These are phyloP conservation scores for Parazoanthus darwini DNA, from an alignment of 92 coral and sea anemone genomes.

Conservation along the genomic window DNA sequence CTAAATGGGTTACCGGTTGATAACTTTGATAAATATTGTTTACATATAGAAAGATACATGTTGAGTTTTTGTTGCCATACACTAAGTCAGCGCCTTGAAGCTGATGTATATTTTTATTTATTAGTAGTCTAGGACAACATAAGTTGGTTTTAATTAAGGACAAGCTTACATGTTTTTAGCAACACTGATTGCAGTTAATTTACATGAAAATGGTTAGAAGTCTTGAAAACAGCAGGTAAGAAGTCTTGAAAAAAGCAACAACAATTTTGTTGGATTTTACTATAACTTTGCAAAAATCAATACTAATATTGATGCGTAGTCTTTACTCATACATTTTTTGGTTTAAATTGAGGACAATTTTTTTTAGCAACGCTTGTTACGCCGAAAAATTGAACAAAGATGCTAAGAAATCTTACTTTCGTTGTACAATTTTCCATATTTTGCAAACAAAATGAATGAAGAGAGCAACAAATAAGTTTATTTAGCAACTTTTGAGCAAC, in stretches of 20 bases:
- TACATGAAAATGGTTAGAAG: conserved; percentile 47
- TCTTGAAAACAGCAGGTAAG: conserved; percentile 45
- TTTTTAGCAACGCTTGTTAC: neutral
- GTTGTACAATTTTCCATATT: too few species aligned
- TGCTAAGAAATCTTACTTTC: too few species aligned
- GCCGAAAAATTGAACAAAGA: too few species aligned
- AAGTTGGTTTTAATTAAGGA: conserved; percentile 38
- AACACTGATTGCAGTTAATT: conserved; percentile 48
- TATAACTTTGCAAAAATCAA: conserved; percentile 41
- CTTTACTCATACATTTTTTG: conserved; percentile 15
- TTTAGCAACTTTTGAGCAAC: too few species aligned
- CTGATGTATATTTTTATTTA: conserved; percentile 39
- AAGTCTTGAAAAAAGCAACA: conserved; percentile 46
- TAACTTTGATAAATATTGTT: conserved; percentile 29
- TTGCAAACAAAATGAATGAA: too few species aligned
- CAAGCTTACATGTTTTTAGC: conserved; percentile 42
- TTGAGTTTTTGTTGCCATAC: conserved; percentile 20
- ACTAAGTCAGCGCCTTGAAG: conserved; percentile 44
- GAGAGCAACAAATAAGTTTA: too few species aligned
- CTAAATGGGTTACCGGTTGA: conserved; percentile 22
- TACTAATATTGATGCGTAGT: conserved; percentile 32
- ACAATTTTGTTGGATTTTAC: conserved; percentile 39
- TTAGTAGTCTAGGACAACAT: conserved; percentile 44
- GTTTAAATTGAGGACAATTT: neutral
- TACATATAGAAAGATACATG: conserved; percentile 14